Evolutionary conservation across 2,888 invertebrate species (phyloP).

Genomic region (Pseudoips prasinana): DNA sequence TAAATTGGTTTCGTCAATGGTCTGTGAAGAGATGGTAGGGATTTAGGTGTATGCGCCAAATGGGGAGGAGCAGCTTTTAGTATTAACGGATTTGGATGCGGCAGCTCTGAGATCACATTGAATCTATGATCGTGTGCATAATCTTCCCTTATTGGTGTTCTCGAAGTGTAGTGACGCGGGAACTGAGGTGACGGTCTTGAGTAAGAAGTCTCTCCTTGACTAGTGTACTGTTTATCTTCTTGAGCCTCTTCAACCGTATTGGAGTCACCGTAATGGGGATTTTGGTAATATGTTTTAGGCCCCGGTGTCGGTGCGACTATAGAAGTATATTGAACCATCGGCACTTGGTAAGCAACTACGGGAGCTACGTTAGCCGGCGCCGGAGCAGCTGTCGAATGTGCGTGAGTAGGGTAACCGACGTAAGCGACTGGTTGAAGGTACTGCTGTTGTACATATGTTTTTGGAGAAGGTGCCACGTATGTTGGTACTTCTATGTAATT

Average conservation of each 20-base stretch:
- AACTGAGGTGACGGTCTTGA: constrained; percentile 42
- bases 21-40: constrained; percentile 56
- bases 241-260: constrained; percentile 53
- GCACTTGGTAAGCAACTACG: constrained; percentile 56
- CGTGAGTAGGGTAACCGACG: constrained; percentile 51
- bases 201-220: constrained; percentile 52
- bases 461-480: constrained; percentile 53
- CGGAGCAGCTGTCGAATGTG: constrained; percentile 52
- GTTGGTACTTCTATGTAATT: constrained; percentile 62
- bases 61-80: constrained; percentile 58
- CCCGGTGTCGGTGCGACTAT: constrained; percentile 47
- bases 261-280: constrained; percentile 47
- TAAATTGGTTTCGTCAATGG: constrained; percentile 64
- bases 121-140: constrained; percentile 48
- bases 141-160: constrained; percentile 54
- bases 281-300: constrained; percentile 54
- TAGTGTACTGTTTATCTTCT: constrained; percentile 47
- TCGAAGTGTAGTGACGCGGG: constrained; percentile 60
- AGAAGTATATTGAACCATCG: constrained; percentile 51
- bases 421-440: constrained; percentile 48
- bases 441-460: constrained; percentile 54
- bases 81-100: constrained; percentile 60
- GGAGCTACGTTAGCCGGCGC: constrained; percentile 52
- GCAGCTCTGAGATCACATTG: constrained; percentile 50
- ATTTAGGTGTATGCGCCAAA: constrained; percentile 64